phyloP scores from a whole-genome alignment of 2,888 invertebrate species.

The Pasiphila rectangulata region DNA sequence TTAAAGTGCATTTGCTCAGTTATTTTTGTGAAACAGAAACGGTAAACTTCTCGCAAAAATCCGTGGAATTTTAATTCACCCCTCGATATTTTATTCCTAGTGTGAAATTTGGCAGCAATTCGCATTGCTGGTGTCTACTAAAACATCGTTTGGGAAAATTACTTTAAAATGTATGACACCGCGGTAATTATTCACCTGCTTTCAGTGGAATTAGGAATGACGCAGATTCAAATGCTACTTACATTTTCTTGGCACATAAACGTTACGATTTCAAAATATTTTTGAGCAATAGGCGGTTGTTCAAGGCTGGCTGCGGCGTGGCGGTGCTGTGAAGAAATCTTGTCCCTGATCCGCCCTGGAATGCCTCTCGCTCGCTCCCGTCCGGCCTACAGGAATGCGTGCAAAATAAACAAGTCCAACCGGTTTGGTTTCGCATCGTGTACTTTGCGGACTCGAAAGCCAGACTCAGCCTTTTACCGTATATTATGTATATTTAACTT shows the following conservation, averaged over 20 bases:
- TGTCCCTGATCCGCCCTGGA: constrained; percentile 67
- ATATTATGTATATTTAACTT: constrained; percentile 41
- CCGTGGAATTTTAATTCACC: constrained; percentile 4
- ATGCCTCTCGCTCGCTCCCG: constrained; percentile 68
- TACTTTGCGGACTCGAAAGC: constrained; percentile 55
- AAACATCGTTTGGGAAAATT: constrained; percentile 10
- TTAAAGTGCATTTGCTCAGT: background rate
- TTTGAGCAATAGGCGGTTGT: constrained; percentile 46
- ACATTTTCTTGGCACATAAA: constrained; percentile 40
- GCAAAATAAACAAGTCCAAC: constrained; percentile 78
- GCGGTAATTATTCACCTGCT: constrained; percentile 31
- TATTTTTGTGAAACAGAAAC: constrained; percentile 6
- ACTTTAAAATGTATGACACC: constrained; percentile 15
- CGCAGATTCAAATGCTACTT: constrained; percentile 41
- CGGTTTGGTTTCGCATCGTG: constrained; percentile 67
- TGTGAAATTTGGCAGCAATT: constrained; percentile 15
- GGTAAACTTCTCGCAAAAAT: constrained; percentile 6
- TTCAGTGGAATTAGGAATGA: constrained; percentile 35
- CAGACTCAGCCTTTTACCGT: constrained; percentile 55
- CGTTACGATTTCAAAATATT: constrained; percentile 47
- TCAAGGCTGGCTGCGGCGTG: constrained; percentile 63
- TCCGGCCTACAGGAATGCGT: constrained; percentile 71
- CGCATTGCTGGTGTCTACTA: constrained; percentile 13
- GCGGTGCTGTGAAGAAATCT: constrained; percentile 55
- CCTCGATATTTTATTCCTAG: constrained; percentile 10